phyloP scores from a whole-genome alignment of 2,797 vertebrate species.

The Pangasius mekongensis region DNA sequence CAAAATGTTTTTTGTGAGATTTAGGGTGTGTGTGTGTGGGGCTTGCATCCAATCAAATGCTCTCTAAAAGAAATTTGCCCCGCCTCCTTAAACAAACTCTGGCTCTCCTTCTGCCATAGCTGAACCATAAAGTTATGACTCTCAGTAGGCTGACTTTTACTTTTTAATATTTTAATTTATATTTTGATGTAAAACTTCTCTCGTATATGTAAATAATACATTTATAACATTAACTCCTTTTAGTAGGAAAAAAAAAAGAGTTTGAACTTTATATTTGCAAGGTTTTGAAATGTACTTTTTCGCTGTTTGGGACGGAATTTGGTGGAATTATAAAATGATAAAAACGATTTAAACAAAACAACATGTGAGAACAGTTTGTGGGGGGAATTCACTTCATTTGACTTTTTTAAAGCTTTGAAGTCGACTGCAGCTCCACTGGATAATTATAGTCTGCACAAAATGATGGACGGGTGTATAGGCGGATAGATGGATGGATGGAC shows the following conservation, averaged over 20 bases:
- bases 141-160: neutral
- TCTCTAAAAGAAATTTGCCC: neutral
- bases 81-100: neutral
- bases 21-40: no score
- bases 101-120: neutral
- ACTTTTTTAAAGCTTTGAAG: neutral
- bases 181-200: neutral
- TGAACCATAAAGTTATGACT: neutral
- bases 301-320: neutral
- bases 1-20: neutral
- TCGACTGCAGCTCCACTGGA: neutral
- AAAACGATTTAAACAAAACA: neutral
- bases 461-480: neutral
- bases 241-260: no score
- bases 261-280: no score
- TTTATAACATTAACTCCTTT: neutral
- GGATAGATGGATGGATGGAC: neutral
- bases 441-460: neutral
- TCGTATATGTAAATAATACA: neutral
- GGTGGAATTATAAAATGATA: neutral
- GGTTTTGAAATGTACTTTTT: neutral
- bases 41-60: neutral
- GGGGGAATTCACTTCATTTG: neutral
- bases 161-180: neutral
- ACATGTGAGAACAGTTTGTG: neutral